A percentile compares a stretch with the other conserved stretches of the same genome.
These are phyloP conservation scores for Anthoptus insignis DNA, from an alignment of 2,888 invertebrate genomes.

Conservation along the genomic window DNA sequence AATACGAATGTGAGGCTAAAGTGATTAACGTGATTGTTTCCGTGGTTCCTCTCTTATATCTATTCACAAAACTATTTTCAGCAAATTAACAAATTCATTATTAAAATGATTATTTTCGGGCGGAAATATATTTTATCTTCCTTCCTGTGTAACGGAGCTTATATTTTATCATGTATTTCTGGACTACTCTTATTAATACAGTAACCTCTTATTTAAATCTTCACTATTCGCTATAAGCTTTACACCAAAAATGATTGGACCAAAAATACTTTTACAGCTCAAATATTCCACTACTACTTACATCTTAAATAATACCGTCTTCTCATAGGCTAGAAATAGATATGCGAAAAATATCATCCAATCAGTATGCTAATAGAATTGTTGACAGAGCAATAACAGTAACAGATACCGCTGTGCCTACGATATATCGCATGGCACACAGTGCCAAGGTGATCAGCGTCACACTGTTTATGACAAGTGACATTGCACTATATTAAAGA, in stretches of 20 bases:
- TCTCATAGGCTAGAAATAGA: not conserved
- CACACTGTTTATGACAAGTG: conserved; percentile 30
- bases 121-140: too few species aligned
- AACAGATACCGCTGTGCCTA: conserved; percentile 4
- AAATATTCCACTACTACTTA: not conserved
- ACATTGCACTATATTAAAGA: conserved; percentile 24
- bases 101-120: not conserved
- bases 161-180: too few species aligned
- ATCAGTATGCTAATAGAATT: not conserved
- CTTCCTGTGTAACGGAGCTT: too few species aligned
- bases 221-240: too few species aligned
- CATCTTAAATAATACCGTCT: not conserved
- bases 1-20: not conserved
- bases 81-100: not conserved
- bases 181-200: too few species aligned
- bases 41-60: not conserved
- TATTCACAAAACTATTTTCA: not conserved
- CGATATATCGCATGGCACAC: conserved; percentile 4
- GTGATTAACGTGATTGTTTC: not conserved
- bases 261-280: too few species aligned
- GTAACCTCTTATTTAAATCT: too few species aligned
- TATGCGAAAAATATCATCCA: not conserved
- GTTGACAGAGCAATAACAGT: conserved; percentile 27
- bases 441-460: conserved; percentile 30
- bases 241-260: too few species aligned